These are phyloP conservation scores for Neostethus bicornis DNA, from an alignment of 2,797 vertebrate genomes.

Conservation along the genomic window DNA sequence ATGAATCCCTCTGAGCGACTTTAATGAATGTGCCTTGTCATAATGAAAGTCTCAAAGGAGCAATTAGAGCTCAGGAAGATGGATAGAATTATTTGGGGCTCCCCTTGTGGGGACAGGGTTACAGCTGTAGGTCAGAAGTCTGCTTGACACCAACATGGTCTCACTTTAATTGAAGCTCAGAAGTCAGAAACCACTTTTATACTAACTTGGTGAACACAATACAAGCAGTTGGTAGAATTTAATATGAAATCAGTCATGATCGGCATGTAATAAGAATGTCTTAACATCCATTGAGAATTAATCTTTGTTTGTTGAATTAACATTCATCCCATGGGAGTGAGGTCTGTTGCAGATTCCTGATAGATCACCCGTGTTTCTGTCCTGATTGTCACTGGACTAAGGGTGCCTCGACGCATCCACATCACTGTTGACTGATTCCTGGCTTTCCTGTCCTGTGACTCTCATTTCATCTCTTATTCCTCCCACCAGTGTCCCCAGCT, in stretches of 20 bases:
- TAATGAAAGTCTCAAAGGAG: conserved; percentile 52
- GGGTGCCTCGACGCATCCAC: too few relatives aligned
- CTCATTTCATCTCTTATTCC: too few relatives aligned
- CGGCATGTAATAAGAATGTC: background rate
- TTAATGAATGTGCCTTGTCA: conserved; percentile 36
- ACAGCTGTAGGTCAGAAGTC: conserved; percentile 17
- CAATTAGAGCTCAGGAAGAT: conserved; percentile 55
- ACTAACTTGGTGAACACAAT: background rate
- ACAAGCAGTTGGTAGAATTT: conserved; percentile 9
- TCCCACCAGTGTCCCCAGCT: too few relatives aligned
- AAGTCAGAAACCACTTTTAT: background rate
- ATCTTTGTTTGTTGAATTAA: too few relatives aligned
- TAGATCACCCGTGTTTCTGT: too few relatives aligned
- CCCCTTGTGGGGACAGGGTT: conserved; percentile 28
- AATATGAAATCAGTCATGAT: background rate
- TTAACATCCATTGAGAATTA: too few relatives aligned
- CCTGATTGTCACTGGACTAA: too few relatives aligned
- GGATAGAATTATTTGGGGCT: conserved; percentile 49
- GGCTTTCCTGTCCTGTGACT: too few relatives aligned
- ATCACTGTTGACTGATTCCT: too few relatives aligned
- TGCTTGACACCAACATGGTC: background rate
- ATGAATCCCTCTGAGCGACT: conserved; percentile 46
- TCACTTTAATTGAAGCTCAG: conserved; percentile 22
- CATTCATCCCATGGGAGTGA: too few relatives aligned
- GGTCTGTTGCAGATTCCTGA: too few relatives aligned